A percentile compares a stretch with the other conserved stretches of the same genome.
These are phyloP conservation scores for Typhlichthys eigenmanni DNA, from an alignment of 2,797 vertebrate genomes.

Conservation along the genomic window DNA sequence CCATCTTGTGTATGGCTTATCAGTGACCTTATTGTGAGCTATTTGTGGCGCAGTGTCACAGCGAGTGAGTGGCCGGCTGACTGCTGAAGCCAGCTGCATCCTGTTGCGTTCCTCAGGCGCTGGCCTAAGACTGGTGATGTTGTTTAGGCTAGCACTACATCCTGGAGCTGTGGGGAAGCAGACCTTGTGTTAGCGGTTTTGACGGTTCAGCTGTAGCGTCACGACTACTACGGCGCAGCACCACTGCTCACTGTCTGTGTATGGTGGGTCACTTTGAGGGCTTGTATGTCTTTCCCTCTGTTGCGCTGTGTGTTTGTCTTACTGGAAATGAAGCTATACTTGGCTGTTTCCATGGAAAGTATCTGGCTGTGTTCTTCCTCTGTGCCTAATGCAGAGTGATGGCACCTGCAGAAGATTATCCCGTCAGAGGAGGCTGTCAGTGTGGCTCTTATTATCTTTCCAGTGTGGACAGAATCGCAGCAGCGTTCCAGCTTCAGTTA, in stretches of 20 bases:
- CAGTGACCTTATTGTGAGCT: constrained; percentile 16
- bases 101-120: constrained; percentile 27
- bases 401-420: constrained; percentile 47
- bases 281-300: constrained; percentile 5
- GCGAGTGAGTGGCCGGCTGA: constrained; percentile 20
- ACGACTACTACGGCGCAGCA: not conserved
- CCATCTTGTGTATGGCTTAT: constrained; percentile 12
- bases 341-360: constrained; percentile 52
- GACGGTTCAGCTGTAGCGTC: not conserved
- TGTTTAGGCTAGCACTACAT: not conserved
- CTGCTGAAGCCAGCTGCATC: constrained; percentile 35
- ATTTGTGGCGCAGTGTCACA: constrained; percentile 25
- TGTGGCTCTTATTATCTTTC: constrained; percentile 36
- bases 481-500: constrained; percentile 7
- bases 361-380: constrained; percentile 37
- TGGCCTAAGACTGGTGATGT: constrained; percentile 24
- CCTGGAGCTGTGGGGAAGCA: not conserved
- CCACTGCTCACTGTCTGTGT: not conserved
- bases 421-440: constrained; percentile 26
- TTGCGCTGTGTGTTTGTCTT: constrained; percentile 40
- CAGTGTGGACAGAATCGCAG: constrained; percentile 29
- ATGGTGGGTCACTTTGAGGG: constrained; percentile 12
- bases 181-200: not conserved
- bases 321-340: constrained; percentile 54
- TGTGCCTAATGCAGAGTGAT: constrained; percentile 52